A percentile compares a stretch with the other conserved stretches of the same genome.
phyloP scores from a whole-genome alignment of 1,140 invertebrate species.

The Zaprionus kolodkinae region DNA sequence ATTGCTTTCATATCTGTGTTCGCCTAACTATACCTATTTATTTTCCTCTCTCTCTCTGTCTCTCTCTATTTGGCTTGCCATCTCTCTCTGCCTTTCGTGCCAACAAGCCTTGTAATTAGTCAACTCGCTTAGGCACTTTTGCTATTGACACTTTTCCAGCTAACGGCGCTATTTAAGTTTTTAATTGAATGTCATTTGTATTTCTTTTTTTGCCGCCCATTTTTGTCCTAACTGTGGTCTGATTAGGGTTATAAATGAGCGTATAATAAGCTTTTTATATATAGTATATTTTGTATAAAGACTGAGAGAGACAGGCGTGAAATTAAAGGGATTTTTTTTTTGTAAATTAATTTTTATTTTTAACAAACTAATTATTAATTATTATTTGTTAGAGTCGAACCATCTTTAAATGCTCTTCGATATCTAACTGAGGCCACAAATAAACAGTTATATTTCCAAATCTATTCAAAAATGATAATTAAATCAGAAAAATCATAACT shows the following conservation, averaged over 20 bases:
- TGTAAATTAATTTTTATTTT: too few relatives aligned
- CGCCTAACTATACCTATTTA: neutral
- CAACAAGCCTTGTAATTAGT: constrained; percentile 66
- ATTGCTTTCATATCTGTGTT: constrained; percentile 34
- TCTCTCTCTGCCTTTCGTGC: constrained; percentile 6
- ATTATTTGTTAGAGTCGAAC: too few relatives aligned
- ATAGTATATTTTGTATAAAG: too few relatives aligned
- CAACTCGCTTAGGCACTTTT: constrained; percentile 60
- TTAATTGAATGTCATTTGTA: constrained; percentile 50
- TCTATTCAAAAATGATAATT: neutral
- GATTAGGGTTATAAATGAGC: constrained; percentile 40
- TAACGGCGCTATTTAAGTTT: constrained; percentile 47
- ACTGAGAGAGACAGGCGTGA: neutral
- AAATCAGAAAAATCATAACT: neutral
- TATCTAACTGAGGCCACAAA: neutral
- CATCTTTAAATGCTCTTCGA: too few relatives aligned
- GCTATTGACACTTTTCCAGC: constrained; percentile 67
- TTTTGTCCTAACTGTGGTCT: constrained; percentile 22
- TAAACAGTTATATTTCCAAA: neutral
- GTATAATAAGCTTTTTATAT: too few relatives aligned
- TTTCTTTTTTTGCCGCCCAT: constrained; percentile 1
- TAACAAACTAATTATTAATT: neutral
- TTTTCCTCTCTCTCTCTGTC: neutral
- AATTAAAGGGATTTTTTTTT: neutral
- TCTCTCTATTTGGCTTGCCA: constrained; percentile 9